phyloP scores from a whole-genome alignment of 2,888 invertebrate genomes.

The Biston betularia region DNA sequence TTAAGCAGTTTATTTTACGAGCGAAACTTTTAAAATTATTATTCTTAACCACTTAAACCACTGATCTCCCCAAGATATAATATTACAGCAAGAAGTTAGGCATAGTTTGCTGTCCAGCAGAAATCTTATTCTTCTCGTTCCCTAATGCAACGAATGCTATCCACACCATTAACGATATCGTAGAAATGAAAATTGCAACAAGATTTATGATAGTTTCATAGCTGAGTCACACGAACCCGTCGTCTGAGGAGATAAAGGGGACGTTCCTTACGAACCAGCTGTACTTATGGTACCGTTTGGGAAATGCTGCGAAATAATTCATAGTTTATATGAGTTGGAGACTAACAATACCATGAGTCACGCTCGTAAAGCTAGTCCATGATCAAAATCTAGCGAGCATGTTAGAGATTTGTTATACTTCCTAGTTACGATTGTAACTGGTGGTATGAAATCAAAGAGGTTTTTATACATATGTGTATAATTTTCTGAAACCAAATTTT shows the following conservation, averaged over 20 bases:
- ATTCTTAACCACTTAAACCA: too few species aligned
- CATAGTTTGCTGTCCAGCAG: neutral
- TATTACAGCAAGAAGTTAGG: neutral
- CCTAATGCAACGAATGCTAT: constrained; percentile 20
- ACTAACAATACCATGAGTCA: constrained; percentile 19
- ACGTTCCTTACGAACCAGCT: constrained; percentile 36
- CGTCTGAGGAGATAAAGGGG: constrained; percentile 42
- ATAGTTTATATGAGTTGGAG: constrained; percentile 16
- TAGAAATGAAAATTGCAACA: constrained; percentile 54
- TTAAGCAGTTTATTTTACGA: too few species aligned
- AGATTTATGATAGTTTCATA: constrained; percentile 52
- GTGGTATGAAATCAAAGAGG: too few species aligned
- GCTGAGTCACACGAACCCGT: constrained; percentile 43
- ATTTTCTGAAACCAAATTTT: too few species aligned
- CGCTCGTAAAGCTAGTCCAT: constrained; percentile 6
- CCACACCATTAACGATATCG: constrained; percentile 55
- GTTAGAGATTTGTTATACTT: neutral
- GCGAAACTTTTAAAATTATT: too few species aligned
- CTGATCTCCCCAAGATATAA: too few species aligned
- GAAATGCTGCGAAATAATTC: constrained; percentile 18
- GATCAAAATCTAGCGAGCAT: neutral
- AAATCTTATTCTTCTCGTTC: neutral
- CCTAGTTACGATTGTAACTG: too few species aligned
- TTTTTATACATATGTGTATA: too few species aligned
- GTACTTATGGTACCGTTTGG: constrained; percentile 42